Conservation (phyloP, 2,797 vertebrate genomes). For the Jordanella pulchra region DNA sequence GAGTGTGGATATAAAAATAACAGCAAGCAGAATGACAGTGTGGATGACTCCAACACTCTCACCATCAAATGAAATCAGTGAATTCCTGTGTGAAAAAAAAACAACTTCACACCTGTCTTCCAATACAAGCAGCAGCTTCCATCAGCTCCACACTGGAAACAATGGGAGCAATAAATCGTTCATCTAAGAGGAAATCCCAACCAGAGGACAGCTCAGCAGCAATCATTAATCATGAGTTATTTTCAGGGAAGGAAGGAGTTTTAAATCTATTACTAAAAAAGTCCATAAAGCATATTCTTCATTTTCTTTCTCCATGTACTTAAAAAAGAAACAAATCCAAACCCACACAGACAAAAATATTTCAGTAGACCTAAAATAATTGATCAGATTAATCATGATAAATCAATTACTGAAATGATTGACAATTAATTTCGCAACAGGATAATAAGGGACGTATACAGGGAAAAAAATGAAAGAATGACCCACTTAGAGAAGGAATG, state of each 20-base stretch:
- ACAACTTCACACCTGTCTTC: constrained; percentile 18
- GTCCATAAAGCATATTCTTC: too few species aligned
- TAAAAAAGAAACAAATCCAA: too few species aligned
- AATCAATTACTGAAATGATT: too few species aligned
- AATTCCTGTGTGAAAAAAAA: constrained; percentile 32
- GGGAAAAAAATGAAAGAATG: too few species aligned
- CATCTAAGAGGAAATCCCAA: not conserved
- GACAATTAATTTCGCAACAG: too few species aligned
- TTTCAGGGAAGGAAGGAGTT: not conserved
- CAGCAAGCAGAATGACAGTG: constrained; percentile 15
- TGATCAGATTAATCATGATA: too few species aligned
- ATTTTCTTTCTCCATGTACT: too few species aligned
- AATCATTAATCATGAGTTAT: not conserved
- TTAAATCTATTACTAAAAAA: too few species aligned
- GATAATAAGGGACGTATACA: too few species aligned
- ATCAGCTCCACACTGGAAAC: not conserved
- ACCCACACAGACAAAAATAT: too few species aligned
- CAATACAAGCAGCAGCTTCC: constrained; percentile 3
- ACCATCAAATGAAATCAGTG: constrained; percentile 14
- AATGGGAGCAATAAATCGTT: not conserved
- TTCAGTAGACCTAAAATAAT: too few species aligned
- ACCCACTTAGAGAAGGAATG: too few species aligned
- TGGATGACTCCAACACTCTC: constrained; percentile 30
- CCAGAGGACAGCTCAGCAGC: not conserved
- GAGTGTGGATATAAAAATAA: constrained; percentile 29